A percentile compares a stretch with the other conserved stretches of the same genome.
Conservation (phyloP, 1,140 invertebrate genomes). For the Nilaparvata lugens region DNA sequence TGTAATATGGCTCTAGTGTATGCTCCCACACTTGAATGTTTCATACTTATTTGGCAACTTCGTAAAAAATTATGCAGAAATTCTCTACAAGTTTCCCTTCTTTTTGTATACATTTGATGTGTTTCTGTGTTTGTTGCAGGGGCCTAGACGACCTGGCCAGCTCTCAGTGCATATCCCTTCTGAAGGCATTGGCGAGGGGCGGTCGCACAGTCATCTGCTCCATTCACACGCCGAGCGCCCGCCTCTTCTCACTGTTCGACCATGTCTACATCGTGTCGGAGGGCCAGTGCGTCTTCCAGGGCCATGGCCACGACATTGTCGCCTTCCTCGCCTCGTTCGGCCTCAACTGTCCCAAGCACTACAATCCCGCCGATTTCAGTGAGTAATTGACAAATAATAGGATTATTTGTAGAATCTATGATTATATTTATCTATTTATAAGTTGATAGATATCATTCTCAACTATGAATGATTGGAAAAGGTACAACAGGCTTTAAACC, state of each 20-base stretch:
- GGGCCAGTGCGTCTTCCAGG: constrained; percentile 67
- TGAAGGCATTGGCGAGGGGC: constrained; percentile 65
- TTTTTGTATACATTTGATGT: neutral
- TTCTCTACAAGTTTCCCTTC: too few species aligned
- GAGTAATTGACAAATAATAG: too few species aligned
- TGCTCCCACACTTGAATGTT: too few species aligned
- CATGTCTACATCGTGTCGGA: constrained; percentile 63
- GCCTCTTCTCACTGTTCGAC: constrained; percentile 65
- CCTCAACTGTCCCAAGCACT: constrained; percentile 60
- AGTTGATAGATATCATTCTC: too few species aligned
- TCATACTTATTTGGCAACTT: too few species aligned
- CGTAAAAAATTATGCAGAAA: too few species aligned
- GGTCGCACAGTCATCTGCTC: constrained; percentile 84
- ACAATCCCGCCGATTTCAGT: constrained; percentile 78
- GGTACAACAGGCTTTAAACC: too few species aligned
- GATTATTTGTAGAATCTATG: too few species aligned
- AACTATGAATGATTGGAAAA: too few species aligned
- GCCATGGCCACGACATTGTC: constrained; percentile 52
- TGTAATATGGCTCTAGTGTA: too few species aligned
- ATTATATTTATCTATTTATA: too few species aligned
- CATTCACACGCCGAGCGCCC: constrained; percentile 82
- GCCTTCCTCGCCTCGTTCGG: constrained; percentile 55
- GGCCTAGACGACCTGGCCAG: constrained; percentile 70
- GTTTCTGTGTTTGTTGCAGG: constrained; percentile 40
- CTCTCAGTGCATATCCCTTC: constrained; percentile 59